Evolutionary conservation across 2,113 vertebrate genomes (phyloP).

Genomic region (Chloropsis cyanopogon): DNA sequence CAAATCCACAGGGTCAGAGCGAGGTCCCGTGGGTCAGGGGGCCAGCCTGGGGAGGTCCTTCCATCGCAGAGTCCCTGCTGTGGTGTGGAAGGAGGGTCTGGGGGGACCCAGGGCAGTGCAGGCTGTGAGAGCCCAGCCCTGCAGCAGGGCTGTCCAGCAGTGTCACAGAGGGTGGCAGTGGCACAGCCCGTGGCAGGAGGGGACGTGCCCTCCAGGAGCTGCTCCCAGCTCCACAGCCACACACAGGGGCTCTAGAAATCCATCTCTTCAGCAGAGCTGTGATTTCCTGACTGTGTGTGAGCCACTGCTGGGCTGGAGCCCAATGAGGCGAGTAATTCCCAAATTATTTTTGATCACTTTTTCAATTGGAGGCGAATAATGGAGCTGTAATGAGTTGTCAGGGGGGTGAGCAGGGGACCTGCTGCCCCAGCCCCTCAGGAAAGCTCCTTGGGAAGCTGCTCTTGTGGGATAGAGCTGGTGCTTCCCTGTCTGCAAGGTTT

Average conservation of each 20-base stretch:
- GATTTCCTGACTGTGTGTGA: neutral
- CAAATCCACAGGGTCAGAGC: accelerated
- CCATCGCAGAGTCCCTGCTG: neutral
- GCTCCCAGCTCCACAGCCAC: neutral
- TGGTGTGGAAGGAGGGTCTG: accelerated
- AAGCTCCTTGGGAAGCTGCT: neutral
- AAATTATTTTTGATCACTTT: neutral
- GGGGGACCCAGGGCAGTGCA: neutral
- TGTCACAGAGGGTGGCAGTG: no score
- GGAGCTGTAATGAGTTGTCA: neutral
- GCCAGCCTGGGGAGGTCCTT: neutral
- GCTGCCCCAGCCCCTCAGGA: neutral
- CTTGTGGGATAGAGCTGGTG: accelerated
- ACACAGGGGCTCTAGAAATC: neutral
- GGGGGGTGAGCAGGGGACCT: accelerated
- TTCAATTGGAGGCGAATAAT: neutral
- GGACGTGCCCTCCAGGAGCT: neutral
- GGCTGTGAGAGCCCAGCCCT: accelerated
- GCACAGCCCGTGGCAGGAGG: accelerated
- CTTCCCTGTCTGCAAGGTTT: neutral
- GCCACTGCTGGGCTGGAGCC: neutral
- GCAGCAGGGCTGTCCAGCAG: neutral
- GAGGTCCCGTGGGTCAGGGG: accelerated
- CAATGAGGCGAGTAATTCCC: neutral
- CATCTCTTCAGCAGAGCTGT: neutral